Evolutionary conservation across 2,113 vertebrate genomes (phyloP).

Genomic region (Falcunculus frontatus): DNA sequence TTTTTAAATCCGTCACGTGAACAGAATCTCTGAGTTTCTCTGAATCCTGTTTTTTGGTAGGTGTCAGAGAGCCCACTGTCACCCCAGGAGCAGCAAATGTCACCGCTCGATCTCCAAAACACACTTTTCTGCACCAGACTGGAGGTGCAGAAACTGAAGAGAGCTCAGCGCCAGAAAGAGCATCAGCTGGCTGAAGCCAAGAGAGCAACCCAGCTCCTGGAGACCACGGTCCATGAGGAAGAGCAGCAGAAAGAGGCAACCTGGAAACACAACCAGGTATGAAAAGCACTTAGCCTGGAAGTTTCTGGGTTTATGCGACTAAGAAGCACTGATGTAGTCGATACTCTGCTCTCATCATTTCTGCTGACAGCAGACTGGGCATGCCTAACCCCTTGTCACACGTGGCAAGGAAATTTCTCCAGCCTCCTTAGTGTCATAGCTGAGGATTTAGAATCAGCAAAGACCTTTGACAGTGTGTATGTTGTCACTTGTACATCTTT

Average conservation of each 20-base stretch:
- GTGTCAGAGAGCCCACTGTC: slow-evolving; percentile 22
- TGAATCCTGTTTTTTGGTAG: slow-evolving; percentile 27
- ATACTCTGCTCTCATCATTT: not conserved
- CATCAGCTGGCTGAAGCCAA: slow-evolving; percentile 74
- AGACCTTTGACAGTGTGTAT: not conserved
- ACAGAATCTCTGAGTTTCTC: not conserved
- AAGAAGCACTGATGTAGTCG: not conserved
- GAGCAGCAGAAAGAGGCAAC: slow-evolving; percentile 81
- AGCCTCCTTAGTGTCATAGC: not conserved
- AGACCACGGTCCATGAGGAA: slow-evolving; percentile 70
- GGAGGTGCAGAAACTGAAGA: slow-evolving; percentile 81
- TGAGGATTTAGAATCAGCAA: not conserved
- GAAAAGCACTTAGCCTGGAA: not conserved
- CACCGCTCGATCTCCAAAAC: slow-evolving; percentile 81
- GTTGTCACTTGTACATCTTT: not conserved
- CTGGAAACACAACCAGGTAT: slow-evolving; percentile 85
- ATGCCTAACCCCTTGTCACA: not conserved
- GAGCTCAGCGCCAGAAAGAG: slow-evolving; percentile 73
- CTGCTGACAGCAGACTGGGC: not conserved
- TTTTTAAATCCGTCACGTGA: not conserved
- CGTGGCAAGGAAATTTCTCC: not conserved
- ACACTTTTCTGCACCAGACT: slow-evolving; percentile 84
- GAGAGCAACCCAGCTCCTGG: slow-evolving; percentile 71
- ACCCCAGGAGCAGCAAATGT: slow-evolving; percentile 68
- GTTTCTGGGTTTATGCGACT: not conserved